Conservation (phyloP, 2,888 invertebrate species). For the Phengaris alcon region DNA sequence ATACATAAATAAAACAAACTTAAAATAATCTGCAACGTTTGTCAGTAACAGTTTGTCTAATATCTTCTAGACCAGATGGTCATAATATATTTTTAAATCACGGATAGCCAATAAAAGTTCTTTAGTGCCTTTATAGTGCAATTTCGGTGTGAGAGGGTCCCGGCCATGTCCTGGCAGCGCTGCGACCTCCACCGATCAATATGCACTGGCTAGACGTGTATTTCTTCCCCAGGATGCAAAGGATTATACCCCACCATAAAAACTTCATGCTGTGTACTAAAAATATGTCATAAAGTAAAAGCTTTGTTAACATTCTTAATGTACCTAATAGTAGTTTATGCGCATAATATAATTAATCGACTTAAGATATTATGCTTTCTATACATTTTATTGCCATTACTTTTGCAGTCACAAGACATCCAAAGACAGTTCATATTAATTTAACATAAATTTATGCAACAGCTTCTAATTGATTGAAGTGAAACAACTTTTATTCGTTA, state of each 20-base stretch:
- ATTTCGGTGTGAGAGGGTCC: conserved; percentile 61
- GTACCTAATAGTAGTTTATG: not conserved
- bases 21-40: not conserved
- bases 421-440: not conserved
- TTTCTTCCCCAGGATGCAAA: conserved; percentile 57
- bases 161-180: conserved; percentile 39
- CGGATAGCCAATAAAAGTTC: not conserved
- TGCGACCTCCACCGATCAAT: conserved; percentile 62
- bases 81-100: not conserved
- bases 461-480: no score
- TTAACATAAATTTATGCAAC: no score
- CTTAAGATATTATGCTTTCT: not conserved
- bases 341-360: not conserved
- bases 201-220: conserved; percentile 66
- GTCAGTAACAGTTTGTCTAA: not conserved
- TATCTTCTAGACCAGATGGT: not conserved
- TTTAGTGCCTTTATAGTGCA: conserved; percentile 31
- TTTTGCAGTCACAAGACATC: not conserved
- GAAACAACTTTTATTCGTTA: no score
- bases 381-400: not conserved
- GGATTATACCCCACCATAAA: conserved; percentile 34
- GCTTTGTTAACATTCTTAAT: no score
- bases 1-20: no score
- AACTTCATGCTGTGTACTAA: conserved; percentile 5
- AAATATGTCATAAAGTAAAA: conserved; percentile 6